Conservation (phyloP, 2,113 vertebrate genomes). For the Rhinoptilus africanus region DNA sequence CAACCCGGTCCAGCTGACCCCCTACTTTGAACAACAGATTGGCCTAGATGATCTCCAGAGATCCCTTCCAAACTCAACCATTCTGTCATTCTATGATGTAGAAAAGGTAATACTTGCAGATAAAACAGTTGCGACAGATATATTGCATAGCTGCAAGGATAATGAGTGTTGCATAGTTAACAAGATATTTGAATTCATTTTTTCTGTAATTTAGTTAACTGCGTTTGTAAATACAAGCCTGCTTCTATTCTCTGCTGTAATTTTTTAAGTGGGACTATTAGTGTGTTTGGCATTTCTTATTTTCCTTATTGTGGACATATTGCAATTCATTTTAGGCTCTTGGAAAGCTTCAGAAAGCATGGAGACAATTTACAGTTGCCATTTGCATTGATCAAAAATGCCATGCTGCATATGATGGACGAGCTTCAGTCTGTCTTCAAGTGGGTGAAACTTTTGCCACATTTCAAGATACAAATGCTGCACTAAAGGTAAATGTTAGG, state of each 20-base stretch:
- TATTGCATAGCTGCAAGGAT: not conserved
- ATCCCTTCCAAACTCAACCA: not conserved
- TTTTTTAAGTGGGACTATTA: not conserved
- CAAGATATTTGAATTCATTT: not conserved
- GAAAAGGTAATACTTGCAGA: not conserved
- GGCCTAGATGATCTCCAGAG: not conserved
- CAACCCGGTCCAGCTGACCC: not conserved
- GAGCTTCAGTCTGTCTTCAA: constrained; percentile 77
- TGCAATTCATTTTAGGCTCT: constrained; percentile 65
- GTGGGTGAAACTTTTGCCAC: constrained; percentile 77
- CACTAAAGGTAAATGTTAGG: constrained; percentile 74
- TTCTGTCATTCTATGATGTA: not conserved
- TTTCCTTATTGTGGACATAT: not conserved
- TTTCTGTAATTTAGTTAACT: not conserved
- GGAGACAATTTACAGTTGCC: constrained; percentile 78
- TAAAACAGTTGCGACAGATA: not conserved
- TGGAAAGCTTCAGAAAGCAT: constrained; percentile 79
- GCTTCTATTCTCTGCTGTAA: not conserved
- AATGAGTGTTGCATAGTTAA: not conserved
- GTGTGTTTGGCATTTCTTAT: not conserved
- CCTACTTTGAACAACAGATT: not conserved
- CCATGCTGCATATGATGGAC: constrained; percentile 72
- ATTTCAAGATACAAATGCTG: constrained; percentile 78
- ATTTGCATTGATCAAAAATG: constrained; percentile 66
- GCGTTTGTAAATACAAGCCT: not conserved